Evolutionary conservation across 2,113 vertebrate genomes (phyloP).

Genomic region (Limnothrissa miodon): DNA sequence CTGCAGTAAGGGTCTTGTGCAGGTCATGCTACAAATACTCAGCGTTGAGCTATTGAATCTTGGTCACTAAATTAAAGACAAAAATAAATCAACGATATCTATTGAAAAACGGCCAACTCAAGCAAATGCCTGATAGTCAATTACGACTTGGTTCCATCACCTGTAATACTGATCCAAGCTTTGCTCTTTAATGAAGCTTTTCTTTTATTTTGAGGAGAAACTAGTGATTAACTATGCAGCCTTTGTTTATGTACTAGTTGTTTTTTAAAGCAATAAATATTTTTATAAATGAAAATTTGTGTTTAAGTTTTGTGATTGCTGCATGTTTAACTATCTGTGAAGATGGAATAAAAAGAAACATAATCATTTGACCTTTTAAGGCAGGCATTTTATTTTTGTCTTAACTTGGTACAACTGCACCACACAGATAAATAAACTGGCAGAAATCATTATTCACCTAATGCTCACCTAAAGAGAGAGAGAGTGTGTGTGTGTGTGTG

Average conservation of each 20-base stretch:
- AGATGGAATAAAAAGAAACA: not conserved
- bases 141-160: not conserved
- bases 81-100: not conserved
- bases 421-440: conserved; percentile 62
- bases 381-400: conserved; percentile 82
- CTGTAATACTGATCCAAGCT: not conserved
- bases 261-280: conserved; percentile 58
- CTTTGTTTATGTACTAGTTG: conserved; percentile 15
- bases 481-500: too few species aligned
- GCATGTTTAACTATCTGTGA: not conserved
- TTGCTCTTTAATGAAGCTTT: not conserved
- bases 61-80: not conserved
- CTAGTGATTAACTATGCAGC: conserved; percentile 23
- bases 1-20: not conserved
- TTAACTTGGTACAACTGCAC: conserved; percentile 72
- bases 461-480: too few species aligned
- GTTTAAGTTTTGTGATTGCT: not conserved
- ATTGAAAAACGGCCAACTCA: not conserved
- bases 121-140: not conserved
- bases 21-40: not conserved
- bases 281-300: conserved; percentile 45
- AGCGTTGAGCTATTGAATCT: not conserved
- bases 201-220: not conserved
- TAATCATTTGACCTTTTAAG: conserved; percentile 71
- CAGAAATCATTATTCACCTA: conserved; percentile 59